Evolutionary conservation across 30 jellyfish, hydroid and myxozoan genomes (phyloP).

Genomic region (Chrysaora quinquecirrha): DNA sequence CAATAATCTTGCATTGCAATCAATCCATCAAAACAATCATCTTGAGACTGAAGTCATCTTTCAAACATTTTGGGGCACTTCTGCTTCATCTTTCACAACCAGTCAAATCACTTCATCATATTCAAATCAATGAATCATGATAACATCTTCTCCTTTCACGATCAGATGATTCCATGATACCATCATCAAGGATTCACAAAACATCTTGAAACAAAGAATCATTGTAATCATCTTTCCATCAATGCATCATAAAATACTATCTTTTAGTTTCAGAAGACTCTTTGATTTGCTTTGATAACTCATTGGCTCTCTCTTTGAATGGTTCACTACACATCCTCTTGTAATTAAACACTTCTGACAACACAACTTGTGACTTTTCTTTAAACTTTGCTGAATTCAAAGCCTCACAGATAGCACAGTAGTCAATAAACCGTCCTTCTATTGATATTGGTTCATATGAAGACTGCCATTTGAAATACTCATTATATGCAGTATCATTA

Average conservation of each 20-base stretch:
- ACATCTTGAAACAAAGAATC: not conserved
- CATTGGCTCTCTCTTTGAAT: not conserved
- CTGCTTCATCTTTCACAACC: no score
- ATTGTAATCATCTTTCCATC: no score
- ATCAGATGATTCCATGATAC: no score
- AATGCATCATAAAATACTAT: no score
- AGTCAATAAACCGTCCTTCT: conserved; percentile 1
- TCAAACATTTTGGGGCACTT: no score
- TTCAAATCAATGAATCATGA: no score
- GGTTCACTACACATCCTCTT: conserved; percentile 31
- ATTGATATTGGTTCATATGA: conserved; percentile 20
- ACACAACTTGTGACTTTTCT: not conserved
- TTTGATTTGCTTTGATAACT: conserved; percentile 18
- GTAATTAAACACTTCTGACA: conserved; percentile 36
- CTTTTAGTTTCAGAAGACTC: no score
- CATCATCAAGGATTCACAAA: not conserved
- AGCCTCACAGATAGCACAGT: conserved; percentile 40
- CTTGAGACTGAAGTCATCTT: no score
- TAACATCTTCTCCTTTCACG: no score
- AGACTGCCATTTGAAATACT: conserved; percentile 76
- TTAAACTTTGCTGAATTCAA: conserved; percentile 10
- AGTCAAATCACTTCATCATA: no score
- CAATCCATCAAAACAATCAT: no score
- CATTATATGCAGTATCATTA: conserved; percentile 81
- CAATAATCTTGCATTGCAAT: no score